Evolutionary conservation across 92 coral and sea anemone species (phyloP).

Genomic region (Virgularia gustaviana): DNA sequence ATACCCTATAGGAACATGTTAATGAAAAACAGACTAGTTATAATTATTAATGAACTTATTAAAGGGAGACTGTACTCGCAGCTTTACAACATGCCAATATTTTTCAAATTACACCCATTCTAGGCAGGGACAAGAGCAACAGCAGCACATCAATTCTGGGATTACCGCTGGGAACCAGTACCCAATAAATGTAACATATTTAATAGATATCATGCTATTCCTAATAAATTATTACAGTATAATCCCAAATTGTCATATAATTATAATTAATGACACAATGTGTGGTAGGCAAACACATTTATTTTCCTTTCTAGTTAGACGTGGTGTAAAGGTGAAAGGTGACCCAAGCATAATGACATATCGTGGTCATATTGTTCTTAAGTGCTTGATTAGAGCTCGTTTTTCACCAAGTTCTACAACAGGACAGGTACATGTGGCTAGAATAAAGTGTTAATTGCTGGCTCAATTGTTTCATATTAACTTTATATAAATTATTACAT

Average conservation of each 20-base stretch:
- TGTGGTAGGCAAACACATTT: neutral
- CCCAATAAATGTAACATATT: conserved; percentile 66
- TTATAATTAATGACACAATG: neutral
- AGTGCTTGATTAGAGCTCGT: conserved; percentile 73
- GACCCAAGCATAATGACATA: conserved; percentile 90
- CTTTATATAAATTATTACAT: neutral
- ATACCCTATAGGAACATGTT: too few relatives aligned
- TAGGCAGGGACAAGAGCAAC: conserved; percentile 76
- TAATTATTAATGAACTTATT: too few relatives aligned
- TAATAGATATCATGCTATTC: neutral
- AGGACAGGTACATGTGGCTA: conserved; percentile 69
- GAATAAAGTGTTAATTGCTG: neutral
- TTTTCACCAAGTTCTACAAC: conserved; percentile 91
- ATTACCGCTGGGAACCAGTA: conserved; percentile 57
- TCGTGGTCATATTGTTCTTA: conserved; percentile 85
- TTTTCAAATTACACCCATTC: neutral
- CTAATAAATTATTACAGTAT: neutral
- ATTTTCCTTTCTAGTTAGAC: conserved; percentile 42
- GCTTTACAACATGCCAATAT: neutral
- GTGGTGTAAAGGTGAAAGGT: conserved; percentile 62
- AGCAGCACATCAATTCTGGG: too few relatives aligned
- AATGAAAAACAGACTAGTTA: too few relatives aligned
- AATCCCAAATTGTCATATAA: neutral
- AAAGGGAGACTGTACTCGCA: too few relatives aligned
- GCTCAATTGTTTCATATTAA: neutral